Percentiles rank a stretch among this genome's conserved stretches.
Evolutionary conservation across 2,888 invertebrate genomes (phyloP).

Genomic region (Torymus auratus): DNA sequence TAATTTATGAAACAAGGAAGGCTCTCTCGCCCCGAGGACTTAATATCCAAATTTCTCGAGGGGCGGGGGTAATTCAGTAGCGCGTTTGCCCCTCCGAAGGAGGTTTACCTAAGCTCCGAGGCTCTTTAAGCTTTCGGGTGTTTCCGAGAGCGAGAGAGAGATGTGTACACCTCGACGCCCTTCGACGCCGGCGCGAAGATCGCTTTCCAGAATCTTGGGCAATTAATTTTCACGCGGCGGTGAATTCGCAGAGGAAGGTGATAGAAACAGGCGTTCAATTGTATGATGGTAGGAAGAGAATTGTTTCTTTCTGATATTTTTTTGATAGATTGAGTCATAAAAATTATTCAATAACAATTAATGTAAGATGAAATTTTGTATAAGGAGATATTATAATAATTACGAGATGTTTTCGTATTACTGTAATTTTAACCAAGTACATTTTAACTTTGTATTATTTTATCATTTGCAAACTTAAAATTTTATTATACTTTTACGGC

Average conservation of each 20-base stretch:
- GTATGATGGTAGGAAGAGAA: too few species aligned
- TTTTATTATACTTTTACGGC: too few species aligned
- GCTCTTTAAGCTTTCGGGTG: constrained; percentile 64
- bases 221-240: constrained; percentile 43
- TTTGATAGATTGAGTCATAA: too few species aligned
- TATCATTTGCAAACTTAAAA: too few species aligned
- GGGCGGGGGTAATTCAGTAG: constrained; percentile 66
- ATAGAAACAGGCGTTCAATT: too few species aligned
- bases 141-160: constrained; percentile 62
- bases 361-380: too few species aligned
- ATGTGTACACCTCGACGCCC: constrained; percentile 69
- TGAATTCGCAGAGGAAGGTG: not conserved
- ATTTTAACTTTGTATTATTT: too few species aligned
- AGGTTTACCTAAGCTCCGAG: not conserved
- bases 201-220: constrained; percentile 47
- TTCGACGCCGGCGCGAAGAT: constrained; percentile 36
- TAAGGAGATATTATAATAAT: too few species aligned
- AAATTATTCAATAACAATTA: too few species aligned
- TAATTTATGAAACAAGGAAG: constrained; percentile 42
- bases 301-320: too few species aligned
- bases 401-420: too few species aligned
- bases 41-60: constrained; percentile 64
- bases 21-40: constrained; percentile 46
- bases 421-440: too few species aligned
- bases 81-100: constrained; percentile 18